These are phyloP conservation scores for Eufriesea mexicana DNA, from an alignment of 1,140 invertebrate genomes.

Conservation along the genomic window DNA sequence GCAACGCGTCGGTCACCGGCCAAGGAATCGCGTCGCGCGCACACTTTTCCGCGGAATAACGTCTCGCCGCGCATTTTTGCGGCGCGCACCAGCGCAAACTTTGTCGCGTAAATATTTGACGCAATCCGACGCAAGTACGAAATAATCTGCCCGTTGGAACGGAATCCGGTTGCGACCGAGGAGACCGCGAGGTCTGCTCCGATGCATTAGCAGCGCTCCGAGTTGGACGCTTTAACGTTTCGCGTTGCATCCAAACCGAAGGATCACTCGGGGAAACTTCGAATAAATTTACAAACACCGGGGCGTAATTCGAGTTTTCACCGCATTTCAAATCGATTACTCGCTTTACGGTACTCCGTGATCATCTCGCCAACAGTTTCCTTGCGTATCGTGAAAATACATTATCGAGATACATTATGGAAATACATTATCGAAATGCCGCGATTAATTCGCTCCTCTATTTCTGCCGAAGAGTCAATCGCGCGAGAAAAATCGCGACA, in stretches of 20 bases:
- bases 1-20: not conserved
- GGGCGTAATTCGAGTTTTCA: no score
- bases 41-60: not conserved
- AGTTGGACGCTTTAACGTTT: not conserved
- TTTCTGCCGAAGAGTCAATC: no score
- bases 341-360: no score
- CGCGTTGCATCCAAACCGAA: not conserved
- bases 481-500: not conserved
- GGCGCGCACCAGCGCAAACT: not conserved
- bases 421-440: no score
- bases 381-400: no score
- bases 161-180: not conserved
- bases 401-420: no score
- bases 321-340: no score
- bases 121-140: not conserved
- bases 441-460: no score
- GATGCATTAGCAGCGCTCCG: not conserved
- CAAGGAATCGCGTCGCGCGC: not conserved
- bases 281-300: not conserved
- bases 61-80: conserved; percentile 18
- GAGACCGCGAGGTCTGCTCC: not conserved
- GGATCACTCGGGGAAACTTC: not conserved
- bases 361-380: no score
- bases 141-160: conserved; percentile 16
- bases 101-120: conserved; percentile 20